A percentile compares a stretch with the other conserved stretches of the same genome.
These are phyloP conservation scores for Melinopterus prodromus DNA, from an alignment of 2,888 invertebrate species.

Conservation along the genomic window DNA sequence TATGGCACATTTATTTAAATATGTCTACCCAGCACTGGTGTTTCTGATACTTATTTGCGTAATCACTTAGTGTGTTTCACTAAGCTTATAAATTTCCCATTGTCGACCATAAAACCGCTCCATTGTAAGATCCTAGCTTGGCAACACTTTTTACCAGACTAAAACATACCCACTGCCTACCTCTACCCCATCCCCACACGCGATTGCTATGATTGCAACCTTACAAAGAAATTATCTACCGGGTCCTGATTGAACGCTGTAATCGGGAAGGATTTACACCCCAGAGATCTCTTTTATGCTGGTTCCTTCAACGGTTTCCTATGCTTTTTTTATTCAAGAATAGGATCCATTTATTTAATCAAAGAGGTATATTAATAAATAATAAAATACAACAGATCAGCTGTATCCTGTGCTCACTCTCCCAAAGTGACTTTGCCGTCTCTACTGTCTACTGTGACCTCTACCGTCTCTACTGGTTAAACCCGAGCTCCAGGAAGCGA, in stretches of 20 bases:
- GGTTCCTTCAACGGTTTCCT: constrained; percentile 6
- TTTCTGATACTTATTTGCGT: too few relatives aligned
- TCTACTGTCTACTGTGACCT: too few relatives aligned
- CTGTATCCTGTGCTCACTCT: constrained; percentile 20
- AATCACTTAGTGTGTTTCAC: too few relatives aligned
- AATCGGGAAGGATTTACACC: neutral
- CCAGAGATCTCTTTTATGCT: neutral
- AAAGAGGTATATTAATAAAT: constrained; percentile 31
- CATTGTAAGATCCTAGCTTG: too few relatives aligned
- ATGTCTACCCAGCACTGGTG: too few relatives aligned
- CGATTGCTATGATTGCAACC: too few relatives aligned
- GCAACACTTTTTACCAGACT: too few relatives aligned
- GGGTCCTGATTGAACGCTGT: neutral
- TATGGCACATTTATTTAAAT: too few relatives aligned
- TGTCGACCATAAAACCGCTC: too few relatives aligned
- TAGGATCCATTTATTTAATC: constrained; percentile 21
- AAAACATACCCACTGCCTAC: too few relatives aligned
- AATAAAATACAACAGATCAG: constrained; percentile 26
- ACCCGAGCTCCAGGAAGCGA: neutral
- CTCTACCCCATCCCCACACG: too few relatives aligned
- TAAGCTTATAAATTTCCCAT: too few relatives aligned
- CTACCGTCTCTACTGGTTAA: neutral
- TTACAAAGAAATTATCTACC: neutral
- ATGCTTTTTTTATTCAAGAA: neutral
- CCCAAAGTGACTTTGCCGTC: neutral